Percentiles rank a stretch among this genome's conserved stretches.
Evolutionary conservation across 2,113 vertebrate genomes (phyloP).

Genomic region (Tylochromis polylepis): DNA sequence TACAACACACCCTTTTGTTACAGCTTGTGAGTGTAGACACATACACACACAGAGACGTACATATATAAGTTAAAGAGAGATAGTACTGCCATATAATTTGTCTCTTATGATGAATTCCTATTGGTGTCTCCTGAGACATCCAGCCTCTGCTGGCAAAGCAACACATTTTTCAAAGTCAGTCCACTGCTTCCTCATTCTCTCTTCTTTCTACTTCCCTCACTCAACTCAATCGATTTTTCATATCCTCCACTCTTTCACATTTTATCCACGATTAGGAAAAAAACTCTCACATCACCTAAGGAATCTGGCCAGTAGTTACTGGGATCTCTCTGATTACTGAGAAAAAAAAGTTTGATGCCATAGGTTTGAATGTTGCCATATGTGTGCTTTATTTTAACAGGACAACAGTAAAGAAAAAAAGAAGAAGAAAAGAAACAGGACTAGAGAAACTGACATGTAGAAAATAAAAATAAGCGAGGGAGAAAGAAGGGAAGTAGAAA

Average conservation of each 20-base stretch:
- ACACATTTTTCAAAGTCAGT: constrained; percentile 64
- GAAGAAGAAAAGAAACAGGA: too few species aligned
- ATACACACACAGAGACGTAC: not conserved
- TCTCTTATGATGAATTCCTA: constrained; percentile 70
- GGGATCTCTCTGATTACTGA: not conserved
- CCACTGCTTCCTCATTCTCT: not conserved
- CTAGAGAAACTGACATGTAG: not conserved
- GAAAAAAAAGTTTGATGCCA: not conserved
- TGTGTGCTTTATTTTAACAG: not conserved
- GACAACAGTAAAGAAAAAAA: not conserved
- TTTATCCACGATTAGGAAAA: not conserved
- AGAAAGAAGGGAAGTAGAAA: not conserved
- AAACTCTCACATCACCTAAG: not conserved
- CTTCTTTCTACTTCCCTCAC: not conserved
- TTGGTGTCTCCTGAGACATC: constrained; percentile 54
- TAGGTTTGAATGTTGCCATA: not conserved
- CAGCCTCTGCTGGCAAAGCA: constrained; percentile 65
- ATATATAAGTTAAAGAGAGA: not conserved
- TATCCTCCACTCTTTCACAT: constrained; percentile 10
- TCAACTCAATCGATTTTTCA: constrained; percentile 32
- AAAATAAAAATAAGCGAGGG: not conserved
- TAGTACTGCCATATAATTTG: constrained; percentile 57
- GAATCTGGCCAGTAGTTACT: not conserved
- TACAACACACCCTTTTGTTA: not conserved
- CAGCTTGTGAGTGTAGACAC: not conserved